phyloP scores from a whole-genome alignment of 2,888 invertebrate genomes.

The Ormia ochracea region DNA sequence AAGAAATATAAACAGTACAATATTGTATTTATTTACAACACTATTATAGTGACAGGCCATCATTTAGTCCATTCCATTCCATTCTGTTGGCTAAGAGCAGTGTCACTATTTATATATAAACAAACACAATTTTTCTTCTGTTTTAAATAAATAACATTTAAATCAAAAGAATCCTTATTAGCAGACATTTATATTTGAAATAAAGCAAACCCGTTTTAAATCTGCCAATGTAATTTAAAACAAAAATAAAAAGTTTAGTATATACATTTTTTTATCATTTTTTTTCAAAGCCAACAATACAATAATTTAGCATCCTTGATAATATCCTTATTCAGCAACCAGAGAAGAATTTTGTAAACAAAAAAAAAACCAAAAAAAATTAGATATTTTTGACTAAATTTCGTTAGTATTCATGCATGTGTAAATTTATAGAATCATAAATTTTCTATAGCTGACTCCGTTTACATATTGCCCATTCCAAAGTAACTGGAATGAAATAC shows the following conservation, averaged over 20 bases:
- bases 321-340: too few species aligned
- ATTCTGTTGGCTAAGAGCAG: constrained; percentile 22
- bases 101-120: constrained; percentile 36
- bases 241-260: not conserved
- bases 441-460: too few species aligned
- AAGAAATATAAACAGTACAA: constrained; percentile 27
- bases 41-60: constrained; percentile 52
- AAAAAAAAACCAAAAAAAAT: too few species aligned
- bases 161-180: not conserved
- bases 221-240: not conserved
- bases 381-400: too few species aligned
- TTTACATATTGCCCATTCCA: too few species aligned
- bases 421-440: too few species aligned
- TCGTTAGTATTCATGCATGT: too few species aligned
- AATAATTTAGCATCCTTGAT: too few species aligned
- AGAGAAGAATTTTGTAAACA: too few species aligned
- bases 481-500: too few species aligned
- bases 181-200: not conserved
- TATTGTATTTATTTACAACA: constrained; percentile 57
- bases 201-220: not conserved
- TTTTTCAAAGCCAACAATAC: too few species aligned
- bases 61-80: constrained; percentile 42
- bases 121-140: not conserved
- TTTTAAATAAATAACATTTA: not conserved
- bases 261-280: too few species aligned